These are phyloP conservation scores for Colletes gigas DNA, from an alignment of 1,140 invertebrate genomes.

Conservation along the genomic window DNA sequence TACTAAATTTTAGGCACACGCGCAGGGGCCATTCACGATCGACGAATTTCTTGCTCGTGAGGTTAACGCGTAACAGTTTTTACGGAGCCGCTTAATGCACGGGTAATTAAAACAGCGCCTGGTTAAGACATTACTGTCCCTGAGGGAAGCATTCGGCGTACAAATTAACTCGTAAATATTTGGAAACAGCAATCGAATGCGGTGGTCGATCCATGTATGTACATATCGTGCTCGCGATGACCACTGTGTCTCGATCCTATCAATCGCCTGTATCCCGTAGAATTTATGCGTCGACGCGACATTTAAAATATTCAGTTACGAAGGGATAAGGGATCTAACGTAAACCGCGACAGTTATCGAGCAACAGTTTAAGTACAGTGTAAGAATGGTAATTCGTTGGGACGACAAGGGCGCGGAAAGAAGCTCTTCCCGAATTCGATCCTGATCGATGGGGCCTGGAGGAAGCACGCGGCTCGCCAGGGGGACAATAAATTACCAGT, in stretches of 20 bases:
- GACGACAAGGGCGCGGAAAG: conserved; percentile 5
- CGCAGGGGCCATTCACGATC: neutral
- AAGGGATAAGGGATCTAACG: neutral
- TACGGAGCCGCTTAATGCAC: neutral
- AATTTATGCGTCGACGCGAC: no score
- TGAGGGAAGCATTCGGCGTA: no score
- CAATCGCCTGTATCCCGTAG: no score
- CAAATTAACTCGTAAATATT: no score
- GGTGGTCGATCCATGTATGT: no score
- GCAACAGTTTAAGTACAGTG: neutral
- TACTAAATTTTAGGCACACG: conserved; percentile 24
- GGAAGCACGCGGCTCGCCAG: neutral
- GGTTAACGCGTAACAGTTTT: conserved; percentile 5
- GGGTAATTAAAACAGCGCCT: conserved; percentile 24
- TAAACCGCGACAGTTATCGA: neutral
- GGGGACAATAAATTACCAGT: conserved; percentile 32
- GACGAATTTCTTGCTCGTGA: conserved; percentile 14
- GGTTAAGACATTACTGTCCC: neutral
- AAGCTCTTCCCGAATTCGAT: no score
- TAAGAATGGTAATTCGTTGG: neutral
- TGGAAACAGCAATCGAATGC: no score
- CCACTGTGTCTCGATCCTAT: no score
- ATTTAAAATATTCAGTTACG: no score
- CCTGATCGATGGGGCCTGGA: neutral
- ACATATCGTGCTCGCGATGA: no score